Conservation (phyloP, 1,140 invertebrate species). For the Drosophila tani region DNA sequence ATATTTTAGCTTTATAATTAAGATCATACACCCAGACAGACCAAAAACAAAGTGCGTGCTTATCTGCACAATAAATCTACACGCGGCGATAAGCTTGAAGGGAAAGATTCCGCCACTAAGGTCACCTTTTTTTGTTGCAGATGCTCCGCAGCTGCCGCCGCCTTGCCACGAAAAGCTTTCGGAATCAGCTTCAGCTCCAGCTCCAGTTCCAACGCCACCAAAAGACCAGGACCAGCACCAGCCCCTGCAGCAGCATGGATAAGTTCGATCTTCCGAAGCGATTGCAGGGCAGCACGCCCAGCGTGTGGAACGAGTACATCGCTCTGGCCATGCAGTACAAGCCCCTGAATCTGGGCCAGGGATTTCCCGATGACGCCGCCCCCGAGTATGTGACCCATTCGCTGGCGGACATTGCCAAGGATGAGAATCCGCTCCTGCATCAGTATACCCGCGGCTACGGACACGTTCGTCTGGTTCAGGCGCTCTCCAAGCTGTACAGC, state of each 20-base stretch:
- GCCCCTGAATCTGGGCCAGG: slow-evolving; percentile 98
- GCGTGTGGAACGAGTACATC: slow-evolving; percentile 96
- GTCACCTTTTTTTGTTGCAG: slow-evolving; percentile 35
- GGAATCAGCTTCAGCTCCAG: slow-evolving; percentile 11
- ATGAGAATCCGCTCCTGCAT: slow-evolving; percentile 92
- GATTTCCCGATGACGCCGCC: slow-evolving; percentile 97
- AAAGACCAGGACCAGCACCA: slow-evolving; percentile 12
- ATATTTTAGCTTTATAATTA: slow-evolving; percentile 34
- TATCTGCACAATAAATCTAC: slow-evolving; percentile 26
- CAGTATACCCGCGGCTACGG: slow-evolving; percentile 97
- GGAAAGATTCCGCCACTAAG: slow-evolving; percentile 9
- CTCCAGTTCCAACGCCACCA: slow-evolving; percentile 25
- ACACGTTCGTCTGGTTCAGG: slow-evolving; percentile 95
- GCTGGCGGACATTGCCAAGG: slow-evolving; percentile 88
- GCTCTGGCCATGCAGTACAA: slow-evolving; percentile 94
- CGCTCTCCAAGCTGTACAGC: slow-evolving; percentile 94
- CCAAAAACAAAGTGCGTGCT: slow-evolving; percentile 42
- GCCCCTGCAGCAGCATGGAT: slow-evolving; percentile 53
- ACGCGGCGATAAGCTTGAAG: slow-evolving; percentile 29
- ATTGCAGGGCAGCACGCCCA: slow-evolving; percentile 87
- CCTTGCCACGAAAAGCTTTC: slow-evolving; percentile 4
- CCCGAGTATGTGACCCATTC: slow-evolving; percentile 94
- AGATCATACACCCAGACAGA: slow-evolving; percentile 4
- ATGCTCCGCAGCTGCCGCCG: slow-evolving; percentile 58
- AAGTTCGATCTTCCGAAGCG: slow-evolving; percentile 88